Base-by-base conservation (phyloP, 2,888 invertebrate genomes). In the Eupeodes latifasciatus region DNA sequence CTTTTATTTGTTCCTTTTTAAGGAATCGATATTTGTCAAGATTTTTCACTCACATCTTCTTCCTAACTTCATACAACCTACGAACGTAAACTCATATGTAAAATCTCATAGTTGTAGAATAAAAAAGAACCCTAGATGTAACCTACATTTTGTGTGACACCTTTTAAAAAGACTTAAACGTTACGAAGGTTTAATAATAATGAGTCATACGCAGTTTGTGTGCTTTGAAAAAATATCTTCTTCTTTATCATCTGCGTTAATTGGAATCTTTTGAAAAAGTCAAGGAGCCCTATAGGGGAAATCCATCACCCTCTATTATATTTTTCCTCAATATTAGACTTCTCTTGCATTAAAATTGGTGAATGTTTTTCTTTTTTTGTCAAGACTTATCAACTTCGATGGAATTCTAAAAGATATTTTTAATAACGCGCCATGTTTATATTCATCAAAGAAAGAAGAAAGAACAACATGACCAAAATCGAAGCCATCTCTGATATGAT, bases 251-350 rank as follows among this genome's bases (percentile, higher is more conserved):
- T 47, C 47, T 59, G 59, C 59, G 57, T 72, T 72, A 72, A 72
- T 59, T 72, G 72, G 59, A 72, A 55, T 72, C 72, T 72, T 72
- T 72, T 47, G 47, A 72, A 72, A 51, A 10, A 2, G 11, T 34
- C 44, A 59, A 57, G n/a, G 14, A 59, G 59, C 59, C 72, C 57
- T 47, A 9, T n/a, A 10, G 59, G 47, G 5, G 2, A n/a, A 27
- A 47, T 7, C 40, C 40, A 40, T 40, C 40, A 36, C 12, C n/a
- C 51, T 14, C 57, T 14, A 12, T 4, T 19, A 19, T 10, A 5
- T 55, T 64, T 19, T 47, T 44, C 12, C 4, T 16, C n/a, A 12
- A 27, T 44, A 16, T 16, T 44, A 11, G 40, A 51, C 49, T 27
- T 6, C 11, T 5, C 14, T 34, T 34, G 9, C 34, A 11, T 27